Evolutionary conservation across 2,797 vertebrate genomes (phyloP), one percentile per base, ranked within the genome.

Genomic region (Pseudopleuronectes americanus): DNA sequence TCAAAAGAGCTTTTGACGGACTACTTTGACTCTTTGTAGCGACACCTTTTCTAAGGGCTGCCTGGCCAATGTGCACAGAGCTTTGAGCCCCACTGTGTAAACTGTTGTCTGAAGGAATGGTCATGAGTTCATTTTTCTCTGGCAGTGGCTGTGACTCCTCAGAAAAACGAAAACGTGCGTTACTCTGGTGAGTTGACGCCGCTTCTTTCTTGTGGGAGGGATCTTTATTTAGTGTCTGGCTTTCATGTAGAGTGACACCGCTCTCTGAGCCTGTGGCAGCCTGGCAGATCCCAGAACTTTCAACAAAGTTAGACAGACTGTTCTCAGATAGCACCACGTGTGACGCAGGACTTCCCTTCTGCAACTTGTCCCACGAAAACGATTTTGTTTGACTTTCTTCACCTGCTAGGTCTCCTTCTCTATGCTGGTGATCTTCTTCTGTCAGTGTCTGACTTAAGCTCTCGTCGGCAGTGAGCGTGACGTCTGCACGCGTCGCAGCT

Each of bases 11-110:
- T 65, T 60, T 68, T 19, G 64, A 26, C 4, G 68, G 48, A 59
- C 60, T 54, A 53, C 28, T 52, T 9, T 41, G 62, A 26, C 56
- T 73, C 31, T 68, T 53, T 28, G 47, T 28, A 3, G n/a, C 16
- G 49, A 71, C 53, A 12, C 17, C 13, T 13, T 76, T 47, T 8
- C 68, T 49, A 8, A 43, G 49, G 38, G 77, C 61, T 0, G 92
- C 84, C 49, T 93, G 93, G 33, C 93, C 93, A 23, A 96, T 96
- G 83, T 95, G 96, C 2, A 95, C 94, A 75, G 95, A 41, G 45
- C 24, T 70, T 62, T 57, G 57, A 62, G 7, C 10, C 24, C 4
- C 1, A 0, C 10, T 51, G 17, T 49, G 62, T 9, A 31, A 59
- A 64, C 1, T 36, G 8, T 31, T 31, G 14, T 74, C 54, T 47